Conservation (phyloP, 2,888 invertebrate genomes). For the Tetranychus truncatus region DNA sequence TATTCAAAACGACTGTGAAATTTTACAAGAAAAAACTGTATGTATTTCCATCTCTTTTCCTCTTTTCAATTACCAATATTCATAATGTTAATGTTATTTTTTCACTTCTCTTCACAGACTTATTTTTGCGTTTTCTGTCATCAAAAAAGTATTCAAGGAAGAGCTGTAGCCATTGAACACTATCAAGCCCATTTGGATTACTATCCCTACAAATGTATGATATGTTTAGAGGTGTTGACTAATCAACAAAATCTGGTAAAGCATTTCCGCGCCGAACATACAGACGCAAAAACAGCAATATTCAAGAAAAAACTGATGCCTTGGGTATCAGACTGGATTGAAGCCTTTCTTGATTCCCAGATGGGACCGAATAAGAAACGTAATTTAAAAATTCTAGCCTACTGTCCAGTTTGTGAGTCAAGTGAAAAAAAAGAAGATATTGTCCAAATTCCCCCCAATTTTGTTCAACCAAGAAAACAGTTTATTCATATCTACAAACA, state of each 20-base stretch:
- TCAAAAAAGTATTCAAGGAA: neutral
- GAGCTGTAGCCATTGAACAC: neutral
- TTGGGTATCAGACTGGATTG: constrained; percentile 1
- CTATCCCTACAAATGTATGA: constrained; percentile 13
- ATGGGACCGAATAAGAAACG: neutral
- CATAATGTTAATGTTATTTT: neutral
- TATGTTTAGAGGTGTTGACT: constrained; percentile 14
- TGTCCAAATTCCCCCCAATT: neutral
- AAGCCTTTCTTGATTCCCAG: neutral
- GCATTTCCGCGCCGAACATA: neutral
- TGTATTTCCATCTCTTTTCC: neutral
- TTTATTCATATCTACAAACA: constrained; percentile 12
- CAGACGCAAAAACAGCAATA: neutral
- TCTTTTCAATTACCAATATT: neutral
- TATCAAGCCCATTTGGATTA: constrained; percentile 17
- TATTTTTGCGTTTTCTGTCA: neutral
- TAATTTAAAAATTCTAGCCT: neutral
- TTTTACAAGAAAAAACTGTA: neutral
- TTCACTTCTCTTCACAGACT: neutral
- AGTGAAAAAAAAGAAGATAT: neutral
- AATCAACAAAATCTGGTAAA: neutral
- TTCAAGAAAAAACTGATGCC: constrained; percentile 8
- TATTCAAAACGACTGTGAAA: neutral
- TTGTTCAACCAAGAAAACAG: neutral
- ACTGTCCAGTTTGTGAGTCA: constrained; percentile 13